Percentiles rank a stretch among this genome's conserved stretches.
These are phyloP conservation scores for Gymnocypris eckloni DNA, from an alignment of 2,797 vertebrate species.

Conservation along the genomic window DNA sequence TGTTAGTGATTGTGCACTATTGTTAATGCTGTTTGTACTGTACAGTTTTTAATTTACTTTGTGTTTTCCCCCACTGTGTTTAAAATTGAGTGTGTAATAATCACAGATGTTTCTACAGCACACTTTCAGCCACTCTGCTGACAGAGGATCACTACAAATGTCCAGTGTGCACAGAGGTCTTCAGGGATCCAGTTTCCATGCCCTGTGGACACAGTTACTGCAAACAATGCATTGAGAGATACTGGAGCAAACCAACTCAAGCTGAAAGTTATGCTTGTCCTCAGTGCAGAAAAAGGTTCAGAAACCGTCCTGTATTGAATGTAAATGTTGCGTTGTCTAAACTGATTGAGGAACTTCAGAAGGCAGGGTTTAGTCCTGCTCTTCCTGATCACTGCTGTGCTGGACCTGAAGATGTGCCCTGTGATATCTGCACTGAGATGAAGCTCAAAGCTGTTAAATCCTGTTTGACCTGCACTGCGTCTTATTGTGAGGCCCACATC, in stretches of 20 bases:
- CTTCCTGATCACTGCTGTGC: background rate
- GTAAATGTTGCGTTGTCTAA: slow-evolving; percentile 38
- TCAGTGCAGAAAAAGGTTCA: slow-evolving; percentile 44
- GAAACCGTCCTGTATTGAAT: slow-evolving; percentile 26
- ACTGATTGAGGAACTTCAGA: slow-evolving; percentile 43
- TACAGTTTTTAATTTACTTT: no score
- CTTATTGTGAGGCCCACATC: slow-evolving; percentile 52
- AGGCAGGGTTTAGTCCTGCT: slow-evolving; percentile 33
- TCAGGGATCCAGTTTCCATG: slow-evolving; percentile 42
- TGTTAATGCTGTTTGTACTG: no score
- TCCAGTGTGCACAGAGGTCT: slow-evolving; percentile 22
- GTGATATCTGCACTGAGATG: slow-evolving; percentile 60
- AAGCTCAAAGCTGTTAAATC: slow-evolving; percentile 69
- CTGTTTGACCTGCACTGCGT: slow-evolving; percentile 56
- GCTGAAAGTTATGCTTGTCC: slow-evolving; percentile 14
- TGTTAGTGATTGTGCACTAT: no score
- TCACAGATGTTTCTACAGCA: slow-evolving; percentile 1
- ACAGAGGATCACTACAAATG: slow-evolving; percentile 42
- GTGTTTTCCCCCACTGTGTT: no score
- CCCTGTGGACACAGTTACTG: slow-evolving; percentile 56
- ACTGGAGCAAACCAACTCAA: slow-evolving; percentile 39
- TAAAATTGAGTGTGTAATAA: no score
- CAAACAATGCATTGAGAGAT: slow-evolving; percentile 40
- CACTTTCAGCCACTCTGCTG: slow-evolving; percentile 24
- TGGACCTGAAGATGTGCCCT: slow-evolving; percentile 41